A percentile compares a stretch with the other conserved stretches of the same genome.
Evolutionary conservation across 2,113 vertebrate genomes (phyloP).

Genomic region (Alethe diademata): DNA sequence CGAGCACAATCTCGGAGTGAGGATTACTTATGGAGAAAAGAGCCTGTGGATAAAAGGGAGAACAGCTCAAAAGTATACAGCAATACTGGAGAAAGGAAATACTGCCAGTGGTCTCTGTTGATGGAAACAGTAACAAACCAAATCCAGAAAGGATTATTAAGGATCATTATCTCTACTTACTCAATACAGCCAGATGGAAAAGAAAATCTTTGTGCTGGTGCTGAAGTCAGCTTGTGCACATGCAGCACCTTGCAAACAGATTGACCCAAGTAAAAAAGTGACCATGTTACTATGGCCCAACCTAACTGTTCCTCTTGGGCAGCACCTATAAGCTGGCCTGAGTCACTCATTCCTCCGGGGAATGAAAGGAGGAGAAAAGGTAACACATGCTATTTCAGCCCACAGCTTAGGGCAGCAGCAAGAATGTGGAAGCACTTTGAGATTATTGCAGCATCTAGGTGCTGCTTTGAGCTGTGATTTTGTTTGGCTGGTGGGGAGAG

Average conservation of each 20-base stretch:
- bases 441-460: not conserved
- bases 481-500: not conserved
- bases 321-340: not conserved
- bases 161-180: not conserved
- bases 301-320: not conserved
- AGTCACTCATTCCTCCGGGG: not conserved
- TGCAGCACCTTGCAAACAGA: not conserved
- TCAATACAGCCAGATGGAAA: not conserved
- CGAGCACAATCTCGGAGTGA: slow-evolving; percentile 91
- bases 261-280: not conserved
- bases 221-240: not conserved
- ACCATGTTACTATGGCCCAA: not conserved
- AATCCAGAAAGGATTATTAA: not conserved
- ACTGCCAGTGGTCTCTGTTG: not conserved
- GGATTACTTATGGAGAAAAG: slow-evolving; percentile 94
- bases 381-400: not conserved
- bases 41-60: slow-evolving; percentile 76
- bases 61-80: not conserved
- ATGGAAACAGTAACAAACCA: not conserved
- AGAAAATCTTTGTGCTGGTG: not conserved
- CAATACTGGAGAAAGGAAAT: not conserved
- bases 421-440: not conserved
- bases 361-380: not conserved
- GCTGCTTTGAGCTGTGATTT: not conserved
- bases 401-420: not conserved